These are phyloP conservation scores for Bathynomus jamesi DNA, from an alignment of 1,140 invertebrate genomes.

Conservation along the genomic window DNA sequence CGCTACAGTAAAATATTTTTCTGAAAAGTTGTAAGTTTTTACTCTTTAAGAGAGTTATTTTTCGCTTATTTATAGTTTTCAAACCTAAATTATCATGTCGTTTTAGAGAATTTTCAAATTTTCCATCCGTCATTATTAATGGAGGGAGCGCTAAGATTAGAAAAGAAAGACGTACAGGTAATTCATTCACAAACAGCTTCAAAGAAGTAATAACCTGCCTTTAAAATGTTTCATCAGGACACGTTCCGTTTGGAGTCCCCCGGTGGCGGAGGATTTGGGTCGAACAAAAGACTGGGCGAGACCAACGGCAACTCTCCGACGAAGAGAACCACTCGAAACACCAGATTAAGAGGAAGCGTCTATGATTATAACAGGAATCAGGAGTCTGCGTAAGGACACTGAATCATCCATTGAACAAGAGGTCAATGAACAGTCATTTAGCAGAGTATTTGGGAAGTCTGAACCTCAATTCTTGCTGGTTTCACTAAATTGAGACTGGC, in stretches of 20 bases:
- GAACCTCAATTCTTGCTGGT: not conserved
- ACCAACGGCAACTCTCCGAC: not conserved
- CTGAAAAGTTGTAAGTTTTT: not conserved
- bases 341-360: not conserved
- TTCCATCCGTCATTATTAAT: not conserved
- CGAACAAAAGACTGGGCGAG: not conserved
- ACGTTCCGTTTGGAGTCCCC: conserved; percentile 12
- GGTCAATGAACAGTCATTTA: not conserved
- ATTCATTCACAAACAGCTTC: too few relatives aligned
- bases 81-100: not conserved
- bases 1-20: not conserved
- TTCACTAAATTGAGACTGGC: not conserved
- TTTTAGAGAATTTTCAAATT: not conserved
- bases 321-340: not conserved
- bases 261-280: conserved; percentile 1
- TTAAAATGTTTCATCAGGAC: conserved; percentile 1
- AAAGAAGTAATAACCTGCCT: not conserved
- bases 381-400: not conserved
- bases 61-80: not conserved
- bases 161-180: too few relatives aligned
- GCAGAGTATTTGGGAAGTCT: not conserved
- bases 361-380: not conserved
- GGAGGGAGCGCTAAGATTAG: not conserved
- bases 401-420: too few relatives aligned
- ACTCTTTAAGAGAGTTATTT: not conserved